Conservation (phyloP, 1,140 invertebrate species). For the Plectus sambesii region DNA sequence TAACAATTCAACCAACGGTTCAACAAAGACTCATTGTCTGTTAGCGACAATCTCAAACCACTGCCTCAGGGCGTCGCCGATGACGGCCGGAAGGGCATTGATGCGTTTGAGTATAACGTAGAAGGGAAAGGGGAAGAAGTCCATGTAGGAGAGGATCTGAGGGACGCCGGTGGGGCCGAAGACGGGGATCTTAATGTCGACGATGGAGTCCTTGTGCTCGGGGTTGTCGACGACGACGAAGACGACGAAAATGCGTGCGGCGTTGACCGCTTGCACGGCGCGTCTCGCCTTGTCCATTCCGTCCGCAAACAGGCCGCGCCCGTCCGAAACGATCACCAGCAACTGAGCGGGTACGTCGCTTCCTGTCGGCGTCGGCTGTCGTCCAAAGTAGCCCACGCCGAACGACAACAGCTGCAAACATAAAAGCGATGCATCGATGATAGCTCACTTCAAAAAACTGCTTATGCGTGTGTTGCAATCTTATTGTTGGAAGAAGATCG, state of each 20-base stretch:
- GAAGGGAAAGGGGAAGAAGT: conserved; percentile 94
- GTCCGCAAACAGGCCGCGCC: conserved; percentile 78
- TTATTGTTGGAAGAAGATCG: too few relatives aligned
- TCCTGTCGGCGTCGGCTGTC: conserved; percentile 68
- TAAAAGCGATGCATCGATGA: too few relatives aligned
- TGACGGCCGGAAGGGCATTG: conserved; percentile 66
- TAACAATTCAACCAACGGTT: too few relatives aligned
- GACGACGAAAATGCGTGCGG: conserved; percentile 75
- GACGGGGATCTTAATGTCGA: conserved; percentile 68
- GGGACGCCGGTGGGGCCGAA: conserved; percentile 18
- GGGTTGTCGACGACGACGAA: conserved; percentile 92
- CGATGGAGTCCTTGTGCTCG: conserved; percentile 73
- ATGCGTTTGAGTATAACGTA: conserved; percentile 85
- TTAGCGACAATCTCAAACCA: conserved; percentile 75
- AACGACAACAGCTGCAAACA: too few relatives aligned
- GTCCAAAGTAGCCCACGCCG: conserved; percentile 54
- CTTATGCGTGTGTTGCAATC: too few relatives aligned
- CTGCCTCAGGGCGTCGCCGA: conserved; percentile 87
- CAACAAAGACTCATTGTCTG: neutral
- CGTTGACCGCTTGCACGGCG: conserved; percentile 65
- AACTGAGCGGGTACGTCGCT: conserved; percentile 56
- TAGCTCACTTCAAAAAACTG: too few relatives aligned
- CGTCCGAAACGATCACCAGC: conserved; percentile 83
- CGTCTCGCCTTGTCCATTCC: conserved; percentile 63
- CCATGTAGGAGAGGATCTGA: conserved; percentile 67